Base-by-base conservation (phyloP, 2,797 vertebrate species). In the Phoeniculus purpureus region DNA sequence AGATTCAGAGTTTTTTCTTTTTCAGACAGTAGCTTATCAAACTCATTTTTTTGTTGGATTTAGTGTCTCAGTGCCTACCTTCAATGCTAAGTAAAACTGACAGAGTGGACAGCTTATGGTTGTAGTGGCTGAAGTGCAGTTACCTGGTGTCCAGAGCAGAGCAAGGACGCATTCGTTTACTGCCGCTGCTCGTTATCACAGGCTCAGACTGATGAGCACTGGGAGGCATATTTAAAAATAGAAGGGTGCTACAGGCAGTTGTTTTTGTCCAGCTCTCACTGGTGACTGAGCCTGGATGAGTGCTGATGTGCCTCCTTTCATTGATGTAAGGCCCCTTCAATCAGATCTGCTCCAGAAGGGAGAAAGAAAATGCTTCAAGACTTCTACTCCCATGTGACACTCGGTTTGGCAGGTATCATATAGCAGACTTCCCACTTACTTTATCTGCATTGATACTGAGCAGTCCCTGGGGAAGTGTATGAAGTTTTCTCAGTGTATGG, bases 391-490 rank as follows among this genome's bases (percentile, higher is more conserved):
- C 55, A 65, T 52, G 50, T 77, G 91, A 87, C 62, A 82, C 68
- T 45, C 1, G 1, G 59, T 80, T 81, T 89, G 87, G 81, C 75
- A 81, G 78, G 55, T 76, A 90, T 81, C 70, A 6, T 19, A 40
- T 48, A 70, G 65, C 76, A 72, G 86, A 81, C 59, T 60, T 76
- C 73, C 80, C 68, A 17, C 83, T 75, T 59, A 64, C 71, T 92
- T 62, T 61, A 67, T 90, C 86, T 79, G 75, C 3, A 1, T 9
- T 66, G 73, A 81, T 81, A 80, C 78, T 40, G 87, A 90, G 64
- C 74, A 29, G 75, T 75, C 85, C 79, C 80, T 23, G 23, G 60
- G 78, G 88, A 86, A 71, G 64, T n/a, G 80, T 40, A 72, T 21
- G n/a, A n/a, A 7, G 59, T 83, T 75, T 0, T 55, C 54, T 50